These are phyloP conservation scores for Pocota personata DNA, from an alignment of 2,888 invertebrate genomes.

Conservation along the genomic window DNA sequence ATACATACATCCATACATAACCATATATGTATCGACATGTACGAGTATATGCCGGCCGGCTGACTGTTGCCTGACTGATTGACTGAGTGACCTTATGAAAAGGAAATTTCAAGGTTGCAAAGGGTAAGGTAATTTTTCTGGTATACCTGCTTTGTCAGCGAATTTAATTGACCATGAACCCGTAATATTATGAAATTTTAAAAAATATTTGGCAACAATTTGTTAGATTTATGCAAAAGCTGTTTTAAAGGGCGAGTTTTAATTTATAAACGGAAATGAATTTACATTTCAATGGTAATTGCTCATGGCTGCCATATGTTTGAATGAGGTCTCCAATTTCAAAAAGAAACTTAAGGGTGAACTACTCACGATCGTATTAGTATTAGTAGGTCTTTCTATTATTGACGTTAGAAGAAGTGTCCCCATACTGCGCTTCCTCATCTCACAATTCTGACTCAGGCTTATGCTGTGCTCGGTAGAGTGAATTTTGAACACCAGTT, in stretches of 20 bases:
- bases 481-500: too few species aligned
- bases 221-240: background rate
- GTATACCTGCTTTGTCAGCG: background rate
- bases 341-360: background rate
- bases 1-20: too few species aligned
- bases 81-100: slow-evolving; percentile 28
- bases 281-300: slow-evolving; percentile 7
- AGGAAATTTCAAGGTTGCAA: slow-evolving; percentile 15
- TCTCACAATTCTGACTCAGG: too few species aligned
- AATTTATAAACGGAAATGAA: slow-evolving; percentile 34
- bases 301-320: background rate
- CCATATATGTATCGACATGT: too few species aligned
- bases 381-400: too few species aligned
- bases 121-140: too few species aligned
- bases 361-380: too few species aligned
- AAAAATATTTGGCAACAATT: background rate
- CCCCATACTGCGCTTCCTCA: too few species aligned
- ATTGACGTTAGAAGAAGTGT: too few species aligned
- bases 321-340: background rate
- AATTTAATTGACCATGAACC: slow-evolving; percentile 27
- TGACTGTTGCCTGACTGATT: slow-evolving; percentile 16
- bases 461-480: too few species aligned
- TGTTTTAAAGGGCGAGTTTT: background rate
- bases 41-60: background rate
- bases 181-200: background rate